Conservation (phyloP, 2,888 invertebrate genomes). For the Fragum sueziense region DNA sequence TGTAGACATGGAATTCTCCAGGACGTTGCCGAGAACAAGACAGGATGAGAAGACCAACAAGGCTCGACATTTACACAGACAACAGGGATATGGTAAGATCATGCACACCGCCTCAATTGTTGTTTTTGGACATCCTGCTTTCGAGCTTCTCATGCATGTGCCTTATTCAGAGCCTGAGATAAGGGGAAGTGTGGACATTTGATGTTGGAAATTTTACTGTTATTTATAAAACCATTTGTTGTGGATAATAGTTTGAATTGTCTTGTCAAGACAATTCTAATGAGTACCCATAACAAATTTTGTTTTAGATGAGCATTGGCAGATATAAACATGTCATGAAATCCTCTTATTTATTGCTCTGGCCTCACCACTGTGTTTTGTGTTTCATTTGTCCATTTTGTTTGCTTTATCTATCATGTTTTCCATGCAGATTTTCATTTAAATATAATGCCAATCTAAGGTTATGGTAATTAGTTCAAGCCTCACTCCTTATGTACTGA, state of each 20-base stretch:
- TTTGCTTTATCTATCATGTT: neutral
- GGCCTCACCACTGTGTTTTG: too few species aligned
- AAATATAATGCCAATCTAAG: neutral
- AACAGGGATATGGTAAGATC: slow-evolving; percentile 10
- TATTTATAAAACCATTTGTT: too few species aligned
- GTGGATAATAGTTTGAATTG: too few species aligned
- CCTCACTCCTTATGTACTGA: neutral
- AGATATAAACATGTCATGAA: too few species aligned
- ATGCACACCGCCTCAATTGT: neutral
- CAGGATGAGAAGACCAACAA: slow-evolving; percentile 4
- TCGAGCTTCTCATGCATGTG: neutral
- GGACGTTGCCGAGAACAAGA: slow-evolving; percentile 4
- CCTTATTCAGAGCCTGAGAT: too few species aligned
- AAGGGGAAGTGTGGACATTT: too few species aligned
- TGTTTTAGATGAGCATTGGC: too few species aligned
- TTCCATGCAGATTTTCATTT: neutral
- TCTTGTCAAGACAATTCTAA: too few species aligned
- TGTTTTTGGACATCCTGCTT: neutral
- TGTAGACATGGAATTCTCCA: too few species aligned
- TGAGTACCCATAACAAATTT: too few species aligned
- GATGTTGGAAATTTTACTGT: too few species aligned
- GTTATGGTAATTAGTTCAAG: neutral
- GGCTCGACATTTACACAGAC: slow-evolving; percentile 1
- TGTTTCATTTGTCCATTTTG: neutral
- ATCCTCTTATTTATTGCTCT: too few species aligned